phyloP scores from a whole-genome alignment of 2,113 vertebrate genomes.

The Galbula dea region DNA sequence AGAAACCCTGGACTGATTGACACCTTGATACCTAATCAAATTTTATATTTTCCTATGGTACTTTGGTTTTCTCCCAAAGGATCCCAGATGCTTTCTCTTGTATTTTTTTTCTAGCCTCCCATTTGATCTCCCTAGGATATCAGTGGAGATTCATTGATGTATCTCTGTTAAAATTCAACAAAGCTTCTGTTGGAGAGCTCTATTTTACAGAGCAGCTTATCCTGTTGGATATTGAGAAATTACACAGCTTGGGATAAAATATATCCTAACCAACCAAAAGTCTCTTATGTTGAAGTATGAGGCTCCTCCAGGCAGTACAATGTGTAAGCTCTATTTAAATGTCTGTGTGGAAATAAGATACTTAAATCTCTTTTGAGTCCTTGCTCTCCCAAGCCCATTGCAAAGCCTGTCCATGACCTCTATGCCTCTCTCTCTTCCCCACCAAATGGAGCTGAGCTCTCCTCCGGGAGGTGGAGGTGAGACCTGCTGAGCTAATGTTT shows the following conservation, averaged over 20 bases:
- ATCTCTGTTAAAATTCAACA: neutral
- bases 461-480: neutral
- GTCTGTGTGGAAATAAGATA: neutral
- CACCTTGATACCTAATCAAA: neutral
- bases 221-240: neutral
- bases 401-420: neutral
- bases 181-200: neutral
- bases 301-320: slow-evolving; percentile 14
- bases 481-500: neutral
- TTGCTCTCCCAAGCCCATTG: neutral
- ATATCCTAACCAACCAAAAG: neutral
- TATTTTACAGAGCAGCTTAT: neutral
- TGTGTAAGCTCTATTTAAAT: neutral
- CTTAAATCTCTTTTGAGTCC: slow-evolving; percentile 10
- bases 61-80: neutral
- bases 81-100: neutral
- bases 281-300: rapidly evolving
- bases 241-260: neutral
- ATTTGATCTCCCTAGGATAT: slow-evolving; percentile 1
- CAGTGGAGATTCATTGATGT: neutral
- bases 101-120: neutral
- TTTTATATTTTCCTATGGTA: neutral
- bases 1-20: neutral
- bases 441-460: neutral
- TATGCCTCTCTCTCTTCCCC: rapidly evolving